Conservation (phyloP, 2,113 vertebrate species). For the Origma solitaria region DNA sequence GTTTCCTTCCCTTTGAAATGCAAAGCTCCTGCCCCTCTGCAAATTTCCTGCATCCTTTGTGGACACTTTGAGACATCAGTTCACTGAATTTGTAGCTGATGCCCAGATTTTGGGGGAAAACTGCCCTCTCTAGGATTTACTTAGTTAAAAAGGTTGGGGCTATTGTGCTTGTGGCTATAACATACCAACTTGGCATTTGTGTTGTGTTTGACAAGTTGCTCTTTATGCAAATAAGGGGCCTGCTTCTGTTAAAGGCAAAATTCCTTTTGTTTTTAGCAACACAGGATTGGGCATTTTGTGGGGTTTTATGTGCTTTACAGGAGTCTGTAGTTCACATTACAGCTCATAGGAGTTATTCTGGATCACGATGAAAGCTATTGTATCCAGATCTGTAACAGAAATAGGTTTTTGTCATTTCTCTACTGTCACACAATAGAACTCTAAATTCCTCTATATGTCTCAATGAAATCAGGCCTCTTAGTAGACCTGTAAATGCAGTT, state of each 20-base stretch:
- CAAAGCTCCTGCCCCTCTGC: neutral
- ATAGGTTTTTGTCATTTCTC: neutral
- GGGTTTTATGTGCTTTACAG: neutral
- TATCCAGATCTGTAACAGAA: neutral
- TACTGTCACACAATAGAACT: neutral
- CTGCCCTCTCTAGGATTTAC: neutral
- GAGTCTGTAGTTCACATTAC: neutral
- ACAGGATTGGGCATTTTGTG: neutral
- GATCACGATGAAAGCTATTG: neutral
- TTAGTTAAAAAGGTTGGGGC: constrained; percentile 5
- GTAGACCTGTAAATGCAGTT: neutral
- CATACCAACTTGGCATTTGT: neutral
- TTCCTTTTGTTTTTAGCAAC: neutral
- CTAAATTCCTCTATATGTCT: neutral
- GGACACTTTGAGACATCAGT: neutral
- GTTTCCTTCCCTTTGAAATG: neutral
- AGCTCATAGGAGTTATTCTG: neutral
- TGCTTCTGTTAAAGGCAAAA: neutral
- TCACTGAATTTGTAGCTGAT: neutral
- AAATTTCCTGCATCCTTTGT: neutral
- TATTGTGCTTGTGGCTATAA: constrained; percentile 27
- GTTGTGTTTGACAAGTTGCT: constrained; percentile 22
- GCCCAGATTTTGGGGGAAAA: neutral
- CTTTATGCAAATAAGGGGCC: constrained; percentile 21
- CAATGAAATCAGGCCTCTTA: neutral